Base-by-base conservation (phyloP, 2,113 vertebrate species). In the Ceyx melanurus region DNA sequence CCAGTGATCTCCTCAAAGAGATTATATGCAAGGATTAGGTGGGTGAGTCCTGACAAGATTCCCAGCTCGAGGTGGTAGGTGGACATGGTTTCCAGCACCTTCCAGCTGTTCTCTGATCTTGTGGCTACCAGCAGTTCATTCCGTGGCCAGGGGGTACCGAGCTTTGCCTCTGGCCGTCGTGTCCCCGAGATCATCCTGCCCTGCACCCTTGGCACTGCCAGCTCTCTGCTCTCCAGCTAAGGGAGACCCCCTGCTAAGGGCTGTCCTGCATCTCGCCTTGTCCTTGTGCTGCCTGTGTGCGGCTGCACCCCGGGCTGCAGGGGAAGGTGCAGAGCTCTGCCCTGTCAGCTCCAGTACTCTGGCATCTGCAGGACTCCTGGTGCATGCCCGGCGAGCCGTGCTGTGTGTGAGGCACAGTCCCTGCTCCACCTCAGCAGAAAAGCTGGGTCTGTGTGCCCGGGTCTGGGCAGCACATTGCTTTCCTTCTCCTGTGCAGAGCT, bases 381-480 rank as follows among this genome's bases (percentile, higher is more conserved):
- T 42, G 42, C 13, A 0, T 0, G 5, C 48, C 54, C 35, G 40
- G 42, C 5, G 46, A 73, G 48, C 58, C 1, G 0, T 10, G 50
- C 15, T 42, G 33, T n/a, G 57, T 18, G 29, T 26, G 61, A 29
- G 45, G 28, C 71, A 22, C 42, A 20, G 60, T 42, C 19, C 40
- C 53, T 0, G 1, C 48, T 51, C 33, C 40, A 51, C 7, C 18
- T 35, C 84, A 60, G 84, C 66, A 33, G 57, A 37, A 78, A 79
- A 87, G 13, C 48, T n/a, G 62, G 13, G 11, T 28, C 15, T 76
- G 46, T 40, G 31, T 61, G 66, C 23, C 82, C 61, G 62, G 29
- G 29, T 88, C 46, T 83, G 40, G 48, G 31, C 37, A 54, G 54
- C 19, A 37, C 29, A 60, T 56, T 11, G 29, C 67, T 53, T 31